phyloP scores from a whole-genome alignment of 2,888 invertebrate species.

The Rhamnusium bicolor region DNA sequence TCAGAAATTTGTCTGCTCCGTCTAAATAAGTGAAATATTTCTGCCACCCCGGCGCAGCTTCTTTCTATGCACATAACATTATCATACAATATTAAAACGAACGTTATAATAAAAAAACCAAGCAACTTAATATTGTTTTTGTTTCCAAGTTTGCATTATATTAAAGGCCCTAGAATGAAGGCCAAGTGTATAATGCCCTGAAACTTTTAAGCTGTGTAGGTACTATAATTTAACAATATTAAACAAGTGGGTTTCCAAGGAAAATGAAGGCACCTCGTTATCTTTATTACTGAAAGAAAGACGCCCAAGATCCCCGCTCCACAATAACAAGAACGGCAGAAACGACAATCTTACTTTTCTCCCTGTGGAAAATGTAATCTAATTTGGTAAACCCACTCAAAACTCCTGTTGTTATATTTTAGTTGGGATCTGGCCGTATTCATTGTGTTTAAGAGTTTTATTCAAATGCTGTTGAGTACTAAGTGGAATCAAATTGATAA shows the following conservation, averaged over 20 bases:
- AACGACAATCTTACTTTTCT: constrained; percentile 61
- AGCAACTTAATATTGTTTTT: constrained; percentile 46
- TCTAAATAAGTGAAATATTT: neutral
- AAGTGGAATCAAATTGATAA: constrained; percentile 53
- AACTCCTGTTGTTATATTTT: constrained; percentile 62
- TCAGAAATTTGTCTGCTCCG: neutral
- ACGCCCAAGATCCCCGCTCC: constrained; percentile 42
- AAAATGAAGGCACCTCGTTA: constrained; percentile 64
- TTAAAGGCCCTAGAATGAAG: constrained; percentile 39
- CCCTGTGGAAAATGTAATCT: constrained; percentile 59
- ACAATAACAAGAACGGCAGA: constrained; percentile 60
- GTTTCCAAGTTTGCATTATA: constrained; percentile 40
- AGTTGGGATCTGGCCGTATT: constrained; percentile 37
- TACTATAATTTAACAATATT: constrained; percentile 60
- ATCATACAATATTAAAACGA: constrained; percentile 28
- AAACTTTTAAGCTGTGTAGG: constrained; percentile 59
- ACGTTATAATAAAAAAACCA: constrained; percentile 36
- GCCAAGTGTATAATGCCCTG: constrained; percentile 48
- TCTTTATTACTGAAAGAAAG: constrained; percentile 65
- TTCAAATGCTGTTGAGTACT: constrained; percentile 47
- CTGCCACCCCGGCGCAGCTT: neutral
- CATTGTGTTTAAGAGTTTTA: constrained; percentile 51
- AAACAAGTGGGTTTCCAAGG: constrained; percentile 61
- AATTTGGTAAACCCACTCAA: constrained; percentile 64
- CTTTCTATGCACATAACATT: constrained; percentile 25